A percentile compares a stretch with the other conserved stretches of the same genome.
These are phyloP conservation scores for Suillia variegata DNA, from an alignment of 2,888 invertebrate species.

Conservation along the genomic window DNA sequence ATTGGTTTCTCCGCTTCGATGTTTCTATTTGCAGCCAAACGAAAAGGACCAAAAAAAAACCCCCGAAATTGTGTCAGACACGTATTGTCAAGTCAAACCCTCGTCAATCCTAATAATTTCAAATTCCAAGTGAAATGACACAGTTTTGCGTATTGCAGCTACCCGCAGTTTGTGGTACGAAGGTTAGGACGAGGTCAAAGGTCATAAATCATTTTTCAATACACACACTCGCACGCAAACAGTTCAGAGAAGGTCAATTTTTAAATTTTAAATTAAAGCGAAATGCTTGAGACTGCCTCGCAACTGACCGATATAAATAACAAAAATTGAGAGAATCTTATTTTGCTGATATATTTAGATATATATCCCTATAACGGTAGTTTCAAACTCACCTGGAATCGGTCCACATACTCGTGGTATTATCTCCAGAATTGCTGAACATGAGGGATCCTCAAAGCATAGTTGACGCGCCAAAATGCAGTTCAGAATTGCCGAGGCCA, in stretches of 20 bases:
- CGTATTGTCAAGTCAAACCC: background rate
- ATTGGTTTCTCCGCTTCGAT: no score
- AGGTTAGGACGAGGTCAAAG: constrained; percentile 5
- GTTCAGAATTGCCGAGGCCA: constrained; percentile 81
- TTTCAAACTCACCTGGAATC: constrained; percentile 85
- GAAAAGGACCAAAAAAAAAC: no score
- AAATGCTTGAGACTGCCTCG: background rate
- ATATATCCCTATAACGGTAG: no score
- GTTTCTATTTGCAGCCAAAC: no score
- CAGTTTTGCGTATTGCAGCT: no score
- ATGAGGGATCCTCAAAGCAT: constrained; percentile 88
- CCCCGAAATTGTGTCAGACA: no score
- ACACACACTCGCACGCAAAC: no score
- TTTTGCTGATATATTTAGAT: no score
- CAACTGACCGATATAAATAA: background rate
- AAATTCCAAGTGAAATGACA: background rate
- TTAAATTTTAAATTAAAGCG: background rate
- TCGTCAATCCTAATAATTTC: constrained; percentile 9
- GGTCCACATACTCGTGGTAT: constrained; percentile 90
- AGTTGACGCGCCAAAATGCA: constrained; percentile 86
- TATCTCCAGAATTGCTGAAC: constrained; percentile 87
- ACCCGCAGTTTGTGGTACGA: no score
- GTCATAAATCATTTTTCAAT: background rate
- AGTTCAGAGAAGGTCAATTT: no score
- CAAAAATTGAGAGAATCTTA: no score